These are phyloP conservation scores for Melinaea marsaeus DNA, from an alignment of 2,888 invertebrate genomes.

Conservation along the genomic window DNA sequence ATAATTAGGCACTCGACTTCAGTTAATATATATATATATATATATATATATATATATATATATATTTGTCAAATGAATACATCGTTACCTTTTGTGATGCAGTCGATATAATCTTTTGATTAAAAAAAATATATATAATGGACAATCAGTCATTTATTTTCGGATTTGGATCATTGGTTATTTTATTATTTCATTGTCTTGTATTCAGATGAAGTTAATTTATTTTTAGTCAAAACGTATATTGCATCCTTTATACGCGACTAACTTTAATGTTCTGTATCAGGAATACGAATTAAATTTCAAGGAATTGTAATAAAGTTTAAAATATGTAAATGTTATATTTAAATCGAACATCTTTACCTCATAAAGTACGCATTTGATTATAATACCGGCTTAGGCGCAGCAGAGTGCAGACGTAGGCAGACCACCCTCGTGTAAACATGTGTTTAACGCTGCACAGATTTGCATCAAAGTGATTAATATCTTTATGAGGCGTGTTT, in stretches of 20 bases:
- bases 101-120: conserved; percentile 40
- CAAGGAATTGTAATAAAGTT: neutral
- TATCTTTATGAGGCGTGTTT: conserved; percentile 14
- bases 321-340: neutral
- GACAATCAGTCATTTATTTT: conserved; percentile 34
- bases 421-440: conserved; percentile 24
- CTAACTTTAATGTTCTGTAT: neutral
- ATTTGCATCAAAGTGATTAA: conserved; percentile 26
- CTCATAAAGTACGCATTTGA: conserved; percentile 14
- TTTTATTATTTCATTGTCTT: conserved; percentile 35
- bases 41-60: conserved; percentile 27
- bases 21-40: conserved; percentile 24
- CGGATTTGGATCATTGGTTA: conserved; percentile 39
- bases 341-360: conserved; percentile 10
- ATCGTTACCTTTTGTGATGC: conserved; percentile 34
- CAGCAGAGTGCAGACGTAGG: conserved; percentile 9
- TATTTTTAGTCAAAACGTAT: conserved; percentile 7
- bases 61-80: conserved; percentile 34
- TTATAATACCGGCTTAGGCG: conserved; percentile 20
- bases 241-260: neutral
- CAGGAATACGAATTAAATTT: neutral
- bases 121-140: conserved; percentile 43
- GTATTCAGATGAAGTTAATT: conserved; percentile 10
- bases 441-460: conserved; percentile 17
- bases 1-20: conserved; percentile 39